Evolutionary conservation across 2,888 invertebrate species (phyloP).

Genomic region (Xanthia icteritia): DNA sequence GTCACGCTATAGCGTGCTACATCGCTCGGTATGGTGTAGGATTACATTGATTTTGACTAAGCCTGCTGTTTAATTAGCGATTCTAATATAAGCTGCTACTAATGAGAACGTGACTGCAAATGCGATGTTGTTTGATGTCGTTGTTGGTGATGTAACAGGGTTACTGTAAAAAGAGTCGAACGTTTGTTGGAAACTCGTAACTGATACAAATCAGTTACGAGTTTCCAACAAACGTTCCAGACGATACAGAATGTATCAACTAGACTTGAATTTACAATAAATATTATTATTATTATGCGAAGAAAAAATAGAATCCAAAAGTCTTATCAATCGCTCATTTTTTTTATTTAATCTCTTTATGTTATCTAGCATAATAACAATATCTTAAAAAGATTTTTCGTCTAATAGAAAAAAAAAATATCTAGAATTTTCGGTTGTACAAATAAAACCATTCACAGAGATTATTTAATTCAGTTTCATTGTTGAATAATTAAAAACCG

Average conservation of each 20-base stretch:
- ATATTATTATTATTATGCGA: too few species aligned
- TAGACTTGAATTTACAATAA: background rate
- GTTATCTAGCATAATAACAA: background rate
- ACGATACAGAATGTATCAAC: too few species aligned
- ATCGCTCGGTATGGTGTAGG: background rate
- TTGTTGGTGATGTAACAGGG: background rate
- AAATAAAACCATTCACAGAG: slow-evolving; percentile 5
- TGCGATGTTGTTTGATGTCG: slow-evolving; percentile 24
- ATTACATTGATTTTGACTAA: slow-evolving; percentile 53
- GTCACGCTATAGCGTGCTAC: background rate
- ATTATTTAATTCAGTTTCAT: background rate
- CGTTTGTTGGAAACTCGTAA: background rate
- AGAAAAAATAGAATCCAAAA: background rate
- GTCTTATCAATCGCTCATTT: background rate
- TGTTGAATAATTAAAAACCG: too few species aligned
- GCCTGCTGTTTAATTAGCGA: slow-evolving; percentile 44
- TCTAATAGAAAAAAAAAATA: background rate
- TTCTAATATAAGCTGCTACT: slow-evolving; percentile 42
- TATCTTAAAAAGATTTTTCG: background rate
- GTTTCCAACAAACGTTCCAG: too few species aligned
- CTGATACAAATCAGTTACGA: too few species aligned
- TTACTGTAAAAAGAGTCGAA: background rate
- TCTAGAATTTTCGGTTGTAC: slow-evolving; percentile 3
- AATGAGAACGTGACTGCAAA: slow-evolving; percentile 51
- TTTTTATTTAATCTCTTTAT: background rate